phyloP scores from a whole-genome alignment of 2,113 vertebrate genomes.

The Orientallactaga bullata region DNA sequence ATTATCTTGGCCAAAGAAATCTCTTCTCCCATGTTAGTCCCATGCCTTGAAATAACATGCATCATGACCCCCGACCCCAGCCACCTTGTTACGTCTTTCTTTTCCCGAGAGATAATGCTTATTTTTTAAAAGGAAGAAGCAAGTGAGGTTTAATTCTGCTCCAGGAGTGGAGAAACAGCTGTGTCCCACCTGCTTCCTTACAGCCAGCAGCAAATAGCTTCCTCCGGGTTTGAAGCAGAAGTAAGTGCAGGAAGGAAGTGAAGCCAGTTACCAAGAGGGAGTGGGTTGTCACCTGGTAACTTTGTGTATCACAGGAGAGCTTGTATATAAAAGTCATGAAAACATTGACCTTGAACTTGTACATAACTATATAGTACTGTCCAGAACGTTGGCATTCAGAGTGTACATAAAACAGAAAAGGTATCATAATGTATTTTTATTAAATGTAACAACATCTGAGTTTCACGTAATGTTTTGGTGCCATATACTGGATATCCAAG shows the following conservation, averaged over 20 bases:
- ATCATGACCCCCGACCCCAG: not conserved
- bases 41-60: slow-evolving; percentile 51
- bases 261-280: slow-evolving; percentile 49
- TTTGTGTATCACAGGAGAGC: slow-evolving; percentile 68
- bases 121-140: slow-evolving; percentile 57
- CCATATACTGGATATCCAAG: slow-evolving; percentile 72
- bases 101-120: slow-evolving; percentile 44
- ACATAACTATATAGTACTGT: slow-evolving; percentile 79
- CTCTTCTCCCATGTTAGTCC: slow-evolving; percentile 3
- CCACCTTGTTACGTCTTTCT: slow-evolving; percentile 16
- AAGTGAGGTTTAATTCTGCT: slow-evolving; percentile 54
- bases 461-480: slow-evolving; percentile 82
- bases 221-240: slow-evolving; percentile 48
- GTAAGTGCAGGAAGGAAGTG: not conserved
- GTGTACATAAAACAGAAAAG: slow-evolving; percentile 82
- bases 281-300: slow-evolving; percentile 41
- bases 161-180: slow-evolving; percentile 30
- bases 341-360: slow-evolving; percentile 81
- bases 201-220: slow-evolving; percentile 54
- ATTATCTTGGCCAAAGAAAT: slow-evolving; percentile 67
- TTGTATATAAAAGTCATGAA: slow-evolving; percentile 77
- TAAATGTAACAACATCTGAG: slow-evolving; percentile 81
- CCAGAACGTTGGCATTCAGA: slow-evolving; percentile 75
- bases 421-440: slow-evolving; percentile 84
- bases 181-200: slow-evolving; percentile 60